These are phyloP conservation scores for Lepetodrilus schrolli DNA, from an alignment of 2,888 invertebrate genomes.

Conservation along the genomic window DNA sequence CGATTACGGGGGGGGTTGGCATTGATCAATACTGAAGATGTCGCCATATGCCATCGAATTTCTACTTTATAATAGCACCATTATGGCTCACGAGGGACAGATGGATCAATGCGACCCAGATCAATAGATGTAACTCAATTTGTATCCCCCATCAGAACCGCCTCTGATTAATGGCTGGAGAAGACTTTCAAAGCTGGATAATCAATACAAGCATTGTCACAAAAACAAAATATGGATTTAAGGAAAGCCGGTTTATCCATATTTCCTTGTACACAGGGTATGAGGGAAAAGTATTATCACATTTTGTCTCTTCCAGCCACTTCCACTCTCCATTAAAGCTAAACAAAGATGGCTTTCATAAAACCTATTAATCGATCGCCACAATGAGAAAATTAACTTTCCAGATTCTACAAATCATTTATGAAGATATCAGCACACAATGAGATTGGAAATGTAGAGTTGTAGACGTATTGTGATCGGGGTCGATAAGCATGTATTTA, in stretches of 20 bases:
- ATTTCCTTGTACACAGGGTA: conserved; percentile 20
- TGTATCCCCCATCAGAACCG: conserved; percentile 40
- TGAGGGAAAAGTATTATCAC: neutral
- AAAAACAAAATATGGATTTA: conserved; percentile 44
- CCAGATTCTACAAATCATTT: conserved; percentile 30
- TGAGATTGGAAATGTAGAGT: conserved; percentile 29
- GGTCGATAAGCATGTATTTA: conserved; percentile 32
- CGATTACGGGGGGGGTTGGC: neutral
- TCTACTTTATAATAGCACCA: conserved; percentile 36
- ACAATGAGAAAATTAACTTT: conserved; percentile 37
- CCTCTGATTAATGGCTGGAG: conserved; percentile 43
- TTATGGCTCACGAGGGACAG: conserved; percentile 8
- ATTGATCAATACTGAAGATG: conserved; percentile 33
- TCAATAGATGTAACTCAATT: conserved; percentile 46
- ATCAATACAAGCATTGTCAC: conserved; percentile 46
- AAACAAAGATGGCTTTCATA: conserved; percentile 18
- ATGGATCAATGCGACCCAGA: conserved; percentile 27
- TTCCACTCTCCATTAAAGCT: conserved; percentile 21
- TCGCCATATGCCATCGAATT: conserved; percentile 40
- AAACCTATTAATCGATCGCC: conserved; percentile 29
- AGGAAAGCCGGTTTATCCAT: conserved; percentile 31
- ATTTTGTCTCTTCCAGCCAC: conserved; percentile 10
- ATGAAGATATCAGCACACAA: conserved; percentile 26
- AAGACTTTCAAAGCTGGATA: conserved; percentile 44
- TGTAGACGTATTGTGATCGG: conserved; percentile 29